A percentile compares a stretch with the other conserved stretches of the same genome.
Conservation (phyloP, 2,797 vertebrate genomes). For the Crocodylus rhombifer region DNA sequence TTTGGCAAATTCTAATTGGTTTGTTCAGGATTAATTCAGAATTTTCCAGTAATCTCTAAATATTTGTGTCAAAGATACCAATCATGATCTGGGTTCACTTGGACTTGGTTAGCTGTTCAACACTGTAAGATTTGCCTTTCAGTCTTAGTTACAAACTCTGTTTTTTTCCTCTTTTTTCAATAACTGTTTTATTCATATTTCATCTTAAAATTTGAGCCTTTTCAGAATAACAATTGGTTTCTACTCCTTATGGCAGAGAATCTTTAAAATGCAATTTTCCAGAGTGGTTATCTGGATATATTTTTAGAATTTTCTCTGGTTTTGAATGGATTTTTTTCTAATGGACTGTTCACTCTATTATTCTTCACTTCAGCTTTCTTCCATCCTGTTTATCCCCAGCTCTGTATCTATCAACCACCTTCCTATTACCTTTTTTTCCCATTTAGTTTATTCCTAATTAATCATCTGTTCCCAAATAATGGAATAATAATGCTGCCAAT, state of each 20-base stretch:
- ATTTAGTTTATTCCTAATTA: neutral
- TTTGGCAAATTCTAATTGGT: neutral
- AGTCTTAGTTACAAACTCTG: neutral
- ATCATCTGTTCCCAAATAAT: neutral
- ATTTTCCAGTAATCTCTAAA: accelerated
- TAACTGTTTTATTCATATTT: too few species aligned
- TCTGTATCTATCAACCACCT: too few species aligned
- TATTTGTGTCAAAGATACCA: neutral
- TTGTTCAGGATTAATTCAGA: conserved; percentile 6
- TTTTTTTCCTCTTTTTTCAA: neutral
- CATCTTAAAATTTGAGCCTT: too few species aligned
- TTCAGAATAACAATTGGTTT: too few species aligned
- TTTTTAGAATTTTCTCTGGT: too few species aligned
- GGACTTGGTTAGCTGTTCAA: neutral
- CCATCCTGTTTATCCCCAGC: neutral
- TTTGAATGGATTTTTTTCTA: too few species aligned
- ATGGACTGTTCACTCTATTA: too few species aligned
- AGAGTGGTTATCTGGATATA: too few species aligned
- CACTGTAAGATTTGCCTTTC: neutral
- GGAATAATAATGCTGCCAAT: neutral
- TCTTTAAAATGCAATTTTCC: too few species aligned
- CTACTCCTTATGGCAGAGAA: too few species aligned
- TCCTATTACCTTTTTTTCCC: neutral
- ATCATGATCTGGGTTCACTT: neutral
- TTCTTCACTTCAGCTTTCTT: neutral